These are phyloP conservation scores for Thaleichthys pacificus DNA, from an alignment of 2,797 vertebrate species.

Conservation along the genomic window DNA sequence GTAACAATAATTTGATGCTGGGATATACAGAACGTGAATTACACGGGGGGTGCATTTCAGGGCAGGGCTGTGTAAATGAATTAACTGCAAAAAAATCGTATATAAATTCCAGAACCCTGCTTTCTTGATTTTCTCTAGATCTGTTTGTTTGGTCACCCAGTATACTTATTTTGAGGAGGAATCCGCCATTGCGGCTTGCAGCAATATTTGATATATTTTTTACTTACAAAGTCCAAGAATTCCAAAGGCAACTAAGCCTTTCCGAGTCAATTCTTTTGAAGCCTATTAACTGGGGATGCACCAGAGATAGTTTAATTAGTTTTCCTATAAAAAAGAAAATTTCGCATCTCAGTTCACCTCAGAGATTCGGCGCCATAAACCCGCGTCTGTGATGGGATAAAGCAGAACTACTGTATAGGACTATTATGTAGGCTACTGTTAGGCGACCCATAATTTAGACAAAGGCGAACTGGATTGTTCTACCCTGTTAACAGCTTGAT, in stretches of 20 bases:
- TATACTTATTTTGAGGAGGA: no score
- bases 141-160: no score
- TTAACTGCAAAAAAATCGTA: no score
- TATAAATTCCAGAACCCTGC: no score
- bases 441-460: not conserved
- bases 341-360: slow-evolving; percentile 2
- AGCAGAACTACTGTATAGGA: not conserved
- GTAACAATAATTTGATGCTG: no score
- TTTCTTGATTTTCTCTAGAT: no score
- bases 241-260: not conserved
- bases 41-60: no score
- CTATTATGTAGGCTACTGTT: not conserved
- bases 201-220: not conserved
- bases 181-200: no score
- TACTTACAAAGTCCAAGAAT: not conserved
- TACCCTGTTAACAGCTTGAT: not conserved
- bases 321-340: slow-evolving; percentile 23
- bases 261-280: not conserved
- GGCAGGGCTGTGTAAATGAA: no score
- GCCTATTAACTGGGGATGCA: slow-evolving; percentile 17
- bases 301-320: slow-evolving; percentile 36
- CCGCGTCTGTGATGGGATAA: not conserved
- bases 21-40: no score
- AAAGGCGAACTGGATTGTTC: not conserved
- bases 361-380: slow-evolving; percentile 10